Evolutionary conservation across 2,797 vertebrate species (phyloP).

Genomic region (Hippopotamyrus pictus): DNA sequence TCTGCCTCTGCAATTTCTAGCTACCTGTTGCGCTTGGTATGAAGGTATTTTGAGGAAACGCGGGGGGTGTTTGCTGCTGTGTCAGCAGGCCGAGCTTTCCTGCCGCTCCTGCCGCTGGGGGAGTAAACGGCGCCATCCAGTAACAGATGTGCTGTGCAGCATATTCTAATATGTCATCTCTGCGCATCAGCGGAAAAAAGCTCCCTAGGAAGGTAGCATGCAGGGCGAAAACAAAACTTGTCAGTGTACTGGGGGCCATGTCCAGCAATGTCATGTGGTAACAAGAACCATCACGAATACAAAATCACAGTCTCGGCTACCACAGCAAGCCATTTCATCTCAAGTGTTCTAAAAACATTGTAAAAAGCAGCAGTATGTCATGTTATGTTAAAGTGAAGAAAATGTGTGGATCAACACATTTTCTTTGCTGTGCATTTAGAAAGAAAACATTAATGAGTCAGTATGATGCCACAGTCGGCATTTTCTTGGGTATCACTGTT

Average conservation of each 20-base stretch:
- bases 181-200: conserved; percentile 36
- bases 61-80: background rate
- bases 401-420: background rate
- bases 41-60: background rate
- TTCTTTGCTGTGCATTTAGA: background rate
- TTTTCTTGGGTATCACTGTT: conserved; percentile 38
- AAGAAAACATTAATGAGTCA: background rate
- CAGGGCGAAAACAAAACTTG: conserved; percentile 9
- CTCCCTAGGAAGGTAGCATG: conserved; percentile 28
- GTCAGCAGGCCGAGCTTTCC: background rate
- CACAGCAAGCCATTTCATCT: background rate
- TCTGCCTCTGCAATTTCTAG: background rate
- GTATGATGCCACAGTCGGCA: conserved; percentile 16
- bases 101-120: background rate
- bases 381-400: background rate
- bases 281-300: background rate
- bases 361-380: background rate
- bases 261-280: background rate
- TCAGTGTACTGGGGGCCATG: background rate
- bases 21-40: background rate
- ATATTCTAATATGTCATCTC: conserved; percentile 37
- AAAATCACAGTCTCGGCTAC: background rate
- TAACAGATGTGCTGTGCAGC: conserved; percentile 27
- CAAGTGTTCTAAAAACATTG: background rate
- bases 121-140: conserved; percentile 16